Base-by-base conservation (phyloP, 2,797 vertebrate genomes). In the Labeo calbasu region DNA sequence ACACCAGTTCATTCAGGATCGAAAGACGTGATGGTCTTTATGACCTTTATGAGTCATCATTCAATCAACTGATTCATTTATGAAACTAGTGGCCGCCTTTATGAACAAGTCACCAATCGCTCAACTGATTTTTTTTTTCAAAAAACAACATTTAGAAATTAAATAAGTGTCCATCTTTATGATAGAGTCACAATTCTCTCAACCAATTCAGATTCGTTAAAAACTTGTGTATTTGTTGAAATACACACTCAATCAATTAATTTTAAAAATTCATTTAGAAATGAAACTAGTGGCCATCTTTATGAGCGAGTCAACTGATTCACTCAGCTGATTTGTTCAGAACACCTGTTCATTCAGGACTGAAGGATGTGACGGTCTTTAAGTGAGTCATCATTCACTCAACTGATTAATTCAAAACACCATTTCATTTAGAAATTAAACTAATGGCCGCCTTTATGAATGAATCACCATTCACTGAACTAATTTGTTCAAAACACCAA, bases 191-290 rank as follows among this genome's bases (percentile, higher is more conserved):
- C 17, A 9, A 66, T 68, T 40, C 17, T 15, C 63, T 10, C 17
- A 66, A 11, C 15, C 1, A 0, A 51, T 2, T 53, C 25, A 1
- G 5, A 40, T 40, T 40, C 1, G 36, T 28, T 53, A 1, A 53
- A 28, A 72, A 51, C 25, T 15, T n/a, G n/a, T n/a, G n/a, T n/a
- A n/a, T n/a, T n/a, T 25, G 32, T 51, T 73, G 48, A 73, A 73
- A 51, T 51, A 28, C 19, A 17, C 50, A 53, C 71, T 19, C 21
- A 32, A 53, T 17, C 11, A 25, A 51, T 5, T 28, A 2, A 53
- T 73, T 32, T 2, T 1, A 51, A 25, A 72, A 57, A 51, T 51
- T 51, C 50, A 51, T 51, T 51, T 51, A 1, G 0, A 17, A 51
- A 51, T 5, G 0, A 51, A 51, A 51, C 50, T 51, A 51, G 15